Base-by-base conservation (phyloP, 1,140 invertebrate species). In the Aporrectodea caliginosa region DNA sequence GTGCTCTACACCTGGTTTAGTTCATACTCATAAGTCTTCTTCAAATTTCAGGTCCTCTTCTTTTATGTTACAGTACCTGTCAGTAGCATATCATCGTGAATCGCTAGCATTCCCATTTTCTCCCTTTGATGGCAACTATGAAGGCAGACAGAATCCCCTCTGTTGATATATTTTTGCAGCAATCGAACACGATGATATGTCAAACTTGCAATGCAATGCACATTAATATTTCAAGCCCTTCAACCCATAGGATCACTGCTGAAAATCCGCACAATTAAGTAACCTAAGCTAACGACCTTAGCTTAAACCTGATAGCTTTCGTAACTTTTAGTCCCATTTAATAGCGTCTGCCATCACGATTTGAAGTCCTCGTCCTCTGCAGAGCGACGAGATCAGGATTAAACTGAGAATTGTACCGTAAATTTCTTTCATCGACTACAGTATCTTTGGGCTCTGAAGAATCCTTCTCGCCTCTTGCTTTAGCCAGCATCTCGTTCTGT, bases 341-440 rank as follows among this genome's bases (percentile, higher is more conserved):
- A 16, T 68, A 16, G 14, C 27, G 58, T 68, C 58, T 72, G 2
- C n/a, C n/a, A 6, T 72, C n/a, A 29, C 70, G 70, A 72, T 12
- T 32, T 29, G 70, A 72, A 29, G n/a, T 29, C n/a, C 31, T 72
- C 31, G 70, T 12, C n/a, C 27, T 29, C n/a, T 72, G n/a, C n/a
- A 27, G 12, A 2, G n/a, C 70, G 6, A 29, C 84, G 83, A 85
- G 84, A 12, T 84, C 82, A 69, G 95, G 95, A 89, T 96, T 97
- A 86, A 94, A 97, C 88, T 97, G 95, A 6, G 94, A 95, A 90
- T 95, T 96, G 86, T 98, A 97, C 89, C 93, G 93, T 84, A 93
- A 92, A 83, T 90, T 90, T 1, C 91, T 86, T 35, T 86, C 85
- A 74, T 80, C 82, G n/a, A 77, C 79, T 58, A 82, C 80, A 73